Percentiles rank a stretch among this genome's conserved stretches.
These are phyloP conservation scores for Isotomurus palustris DNA, from an alignment of 2,888 invertebrate species.

Conservation along the genomic window DNA sequence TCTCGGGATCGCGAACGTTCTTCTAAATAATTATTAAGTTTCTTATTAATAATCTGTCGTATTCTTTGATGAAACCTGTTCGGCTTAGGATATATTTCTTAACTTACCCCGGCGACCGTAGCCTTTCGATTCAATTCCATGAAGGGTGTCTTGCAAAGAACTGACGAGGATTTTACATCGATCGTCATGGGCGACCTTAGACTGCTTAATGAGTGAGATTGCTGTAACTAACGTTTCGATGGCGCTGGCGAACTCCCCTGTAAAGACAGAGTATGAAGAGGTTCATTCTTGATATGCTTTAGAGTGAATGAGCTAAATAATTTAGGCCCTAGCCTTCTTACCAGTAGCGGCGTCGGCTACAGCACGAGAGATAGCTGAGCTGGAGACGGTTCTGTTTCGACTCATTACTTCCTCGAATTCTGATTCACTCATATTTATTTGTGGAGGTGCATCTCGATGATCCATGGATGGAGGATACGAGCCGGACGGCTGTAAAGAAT, in stretches of 20 bases:
- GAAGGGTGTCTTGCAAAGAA: slow-evolving; percentile 91
- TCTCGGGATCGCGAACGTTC: slow-evolving; percentile 56
- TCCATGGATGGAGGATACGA: slow-evolving; percentile 47
- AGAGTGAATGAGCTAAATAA: neutral
- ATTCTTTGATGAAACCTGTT: too few species aligned
- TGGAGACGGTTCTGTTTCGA: slow-evolving; percentile 93
- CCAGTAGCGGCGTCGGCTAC: slow-evolving; percentile 94
- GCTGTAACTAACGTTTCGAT: slow-evolving; percentile 98
- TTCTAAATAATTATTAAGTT: slow-evolving; percentile 33
- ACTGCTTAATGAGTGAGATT: slow-evolving; percentile 96
- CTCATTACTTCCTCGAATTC: slow-evolving; percentile 99
- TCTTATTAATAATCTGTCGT: too few species aligned
- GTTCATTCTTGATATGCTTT: neutral
- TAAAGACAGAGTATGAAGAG: neutral
- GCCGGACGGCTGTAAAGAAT: neutral
- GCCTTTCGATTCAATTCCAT: slow-evolving; percentile 96
- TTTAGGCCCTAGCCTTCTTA: slow-evolving; percentile 41
- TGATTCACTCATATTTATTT: slow-evolving; percentile 75
- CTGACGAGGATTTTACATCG: slow-evolving; percentile 96
- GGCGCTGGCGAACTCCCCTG: slow-evolving; percentile 91
- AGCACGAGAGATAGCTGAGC: slow-evolving; percentile 93
- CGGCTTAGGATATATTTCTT: too few species aligned
- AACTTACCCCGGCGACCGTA: slow-evolving; percentile 60
- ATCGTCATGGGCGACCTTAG: slow-evolving; percentile 92
- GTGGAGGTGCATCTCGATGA: slow-evolving; percentile 53